Evolutionary conservation across 2,797 vertebrate genomes (phyloP).

Genomic region (Bufotes viridis): DNA sequence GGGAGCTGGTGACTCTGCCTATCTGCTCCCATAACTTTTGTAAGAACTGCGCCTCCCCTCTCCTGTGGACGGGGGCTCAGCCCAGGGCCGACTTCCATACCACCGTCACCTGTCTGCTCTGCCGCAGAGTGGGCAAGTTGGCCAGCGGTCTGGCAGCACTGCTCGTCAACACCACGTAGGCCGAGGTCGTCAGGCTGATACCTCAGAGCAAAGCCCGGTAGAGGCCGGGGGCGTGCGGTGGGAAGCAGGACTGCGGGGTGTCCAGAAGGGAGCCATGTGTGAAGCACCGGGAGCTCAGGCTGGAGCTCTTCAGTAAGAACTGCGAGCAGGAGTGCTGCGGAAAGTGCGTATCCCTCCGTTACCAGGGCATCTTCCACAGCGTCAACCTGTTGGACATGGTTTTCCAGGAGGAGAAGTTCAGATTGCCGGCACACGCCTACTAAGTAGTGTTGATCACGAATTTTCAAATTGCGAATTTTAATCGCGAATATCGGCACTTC

Average conservation of each 20-base stretch:
- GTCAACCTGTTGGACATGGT: slow-evolving; percentile 70
- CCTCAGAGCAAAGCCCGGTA: neutral
- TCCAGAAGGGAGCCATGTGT: too few relatives aligned
- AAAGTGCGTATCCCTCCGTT: slow-evolving; percentile 69
- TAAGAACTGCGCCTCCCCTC: slow-evolving; percentile 62
- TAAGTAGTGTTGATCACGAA: too few relatives aligned
- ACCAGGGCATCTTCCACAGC: slow-evolving; percentile 71
- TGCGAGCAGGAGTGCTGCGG: slow-evolving; percentile 69
- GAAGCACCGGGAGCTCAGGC: too few relatives aligned
- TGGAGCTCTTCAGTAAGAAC: slow-evolving; percentile 72
- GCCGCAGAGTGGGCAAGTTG: slow-evolving; percentile 68
- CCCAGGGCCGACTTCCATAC: slow-evolving; percentile 36
- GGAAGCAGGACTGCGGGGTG: neutral
- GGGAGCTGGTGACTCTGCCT: slow-evolving; percentile 72
- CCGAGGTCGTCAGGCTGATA: slow-evolving; percentile 68
- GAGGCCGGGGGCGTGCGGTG: fast-evolving
- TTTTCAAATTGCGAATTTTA: too few relatives aligned
- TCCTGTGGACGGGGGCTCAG: neutral
- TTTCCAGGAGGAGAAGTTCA: slow-evolving; percentile 75
- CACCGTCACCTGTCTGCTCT: slow-evolving; percentile 36
- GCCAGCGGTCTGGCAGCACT: slow-evolving; percentile 65
- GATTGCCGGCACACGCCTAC: neutral
- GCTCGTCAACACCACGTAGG: slow-evolving; percentile 71
- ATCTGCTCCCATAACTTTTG: slow-evolving; percentile 74
- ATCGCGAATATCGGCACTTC: too few relatives aligned